These are phyloP conservation scores for Nymphalis c-album DNA, from an alignment of 2,888 invertebrate genomes.

Conservation along the genomic window DNA sequence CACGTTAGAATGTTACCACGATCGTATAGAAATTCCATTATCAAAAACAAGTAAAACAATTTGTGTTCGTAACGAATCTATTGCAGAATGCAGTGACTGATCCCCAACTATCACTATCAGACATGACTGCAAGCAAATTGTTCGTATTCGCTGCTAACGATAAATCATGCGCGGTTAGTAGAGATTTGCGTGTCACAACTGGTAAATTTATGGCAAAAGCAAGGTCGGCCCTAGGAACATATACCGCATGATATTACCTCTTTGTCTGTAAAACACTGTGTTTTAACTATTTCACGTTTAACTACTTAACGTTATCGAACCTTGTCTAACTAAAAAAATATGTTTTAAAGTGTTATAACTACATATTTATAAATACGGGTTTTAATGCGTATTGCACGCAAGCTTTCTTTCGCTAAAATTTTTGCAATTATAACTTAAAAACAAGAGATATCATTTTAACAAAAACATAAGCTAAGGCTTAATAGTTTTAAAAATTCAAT, in stretches of 20 bases:
- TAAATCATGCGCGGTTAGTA: slow-evolving; percentile 70
- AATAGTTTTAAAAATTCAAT: too few species aligned
- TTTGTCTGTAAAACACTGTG: slow-evolving; percentile 21
- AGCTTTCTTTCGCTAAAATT: too few species aligned
- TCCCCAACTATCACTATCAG: slow-evolving; percentile 41
- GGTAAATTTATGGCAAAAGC: slow-evolving; percentile 64
- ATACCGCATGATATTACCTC: slow-evolving; percentile 42
- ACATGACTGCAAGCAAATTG: slow-evolving; percentile 54
- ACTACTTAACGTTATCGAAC: not conserved
- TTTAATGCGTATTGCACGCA: too few species aligned
- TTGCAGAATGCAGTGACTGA: slow-evolving; percentile 40
- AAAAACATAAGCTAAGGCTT: too few species aligned
- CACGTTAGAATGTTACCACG: slow-evolving; percentile 15
- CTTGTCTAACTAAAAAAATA: not conserved
- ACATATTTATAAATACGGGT: too few species aligned
- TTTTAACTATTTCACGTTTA: slow-evolving; percentile 10
- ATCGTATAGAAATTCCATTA: slow-evolving; percentile 55
- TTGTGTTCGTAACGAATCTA: slow-evolving; percentile 43
- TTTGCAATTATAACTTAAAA: too few species aligned
- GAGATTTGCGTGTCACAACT: slow-evolving; percentile 74
- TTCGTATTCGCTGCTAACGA: slow-evolving; percentile 46
- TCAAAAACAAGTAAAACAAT: slow-evolving; percentile 59
- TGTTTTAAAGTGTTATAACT: too few species aligned
- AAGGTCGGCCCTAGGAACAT: slow-evolving; percentile 59
- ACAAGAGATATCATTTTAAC: too few species aligned